phyloP scores from a whole-genome alignment of 2,113 vertebrate species.

The Steatornis caripensis region DNA sequence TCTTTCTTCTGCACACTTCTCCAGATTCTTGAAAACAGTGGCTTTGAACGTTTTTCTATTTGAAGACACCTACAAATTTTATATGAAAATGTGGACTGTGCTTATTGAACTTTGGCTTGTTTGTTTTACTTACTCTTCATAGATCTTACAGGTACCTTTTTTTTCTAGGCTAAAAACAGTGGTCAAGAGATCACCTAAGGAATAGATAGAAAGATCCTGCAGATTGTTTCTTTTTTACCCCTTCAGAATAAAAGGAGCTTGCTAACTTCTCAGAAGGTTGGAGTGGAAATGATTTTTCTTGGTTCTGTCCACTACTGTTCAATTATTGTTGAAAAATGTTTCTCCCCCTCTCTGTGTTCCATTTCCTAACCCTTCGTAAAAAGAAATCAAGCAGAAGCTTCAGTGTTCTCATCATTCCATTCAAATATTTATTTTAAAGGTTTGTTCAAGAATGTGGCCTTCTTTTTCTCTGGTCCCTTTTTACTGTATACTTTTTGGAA shows the following conservation, averaged over 20 bases:
- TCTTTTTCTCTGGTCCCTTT: neutral
- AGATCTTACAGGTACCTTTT: neutral
- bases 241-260: neutral
- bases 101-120: neutral
- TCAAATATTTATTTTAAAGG: neutral
- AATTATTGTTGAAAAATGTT: neutral
- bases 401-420: neutral
- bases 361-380: neutral
- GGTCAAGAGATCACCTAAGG: neutral
- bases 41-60: neutral
- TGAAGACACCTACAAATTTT: neutral
- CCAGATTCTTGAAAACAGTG: neutral
- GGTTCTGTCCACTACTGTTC: neutral
- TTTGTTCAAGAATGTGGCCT: neutral
- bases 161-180: neutral
- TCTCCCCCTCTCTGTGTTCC: neutral
- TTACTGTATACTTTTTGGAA: neutral
- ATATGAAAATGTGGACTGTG: neutral
- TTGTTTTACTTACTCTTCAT: neutral
- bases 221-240: neutral
- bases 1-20: constrained; percentile 6
- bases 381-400: neutral
- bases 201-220: neutral
- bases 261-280: neutral
- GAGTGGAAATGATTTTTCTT: neutral